phyloP scores from a whole-genome alignment of 2,888 invertebrate species.

The Actias luna region DNA sequence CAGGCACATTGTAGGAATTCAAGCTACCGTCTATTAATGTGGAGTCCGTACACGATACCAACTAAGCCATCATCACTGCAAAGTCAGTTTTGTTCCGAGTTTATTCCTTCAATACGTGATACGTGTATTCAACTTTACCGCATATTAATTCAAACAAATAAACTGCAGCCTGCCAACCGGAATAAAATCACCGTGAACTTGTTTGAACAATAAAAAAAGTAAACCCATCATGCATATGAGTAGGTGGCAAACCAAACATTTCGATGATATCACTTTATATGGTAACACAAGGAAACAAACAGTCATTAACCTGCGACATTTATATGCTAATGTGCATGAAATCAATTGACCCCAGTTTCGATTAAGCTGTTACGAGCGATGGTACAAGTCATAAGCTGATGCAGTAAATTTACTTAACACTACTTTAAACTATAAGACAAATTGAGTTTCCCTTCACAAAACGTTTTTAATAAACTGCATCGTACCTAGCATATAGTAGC shows the following conservation, averaged over 20 bases:
- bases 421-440: not conserved
- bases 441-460: too few relatives aligned
- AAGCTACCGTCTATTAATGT: too few relatives aligned
- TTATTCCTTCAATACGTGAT: too few relatives aligned
- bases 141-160: too few relatives aligned
- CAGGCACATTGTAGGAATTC: too few relatives aligned
- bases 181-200: not conserved
- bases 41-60: too few relatives aligned
- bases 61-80: too few relatives aligned
- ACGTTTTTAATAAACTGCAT: too few relatives aligned
- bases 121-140: too few relatives aligned
- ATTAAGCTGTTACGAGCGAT: constrained; percentile 22
- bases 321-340: constrained; percentile 23
- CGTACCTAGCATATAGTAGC: too few relatives aligned
- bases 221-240: not conserved
- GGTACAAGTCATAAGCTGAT: not conserved
- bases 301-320: constrained; percentile 17
- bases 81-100: too few relatives aligned
- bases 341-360: constrained; percentile 25
- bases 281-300: constrained; percentile 7
- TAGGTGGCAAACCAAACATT: not conserved
- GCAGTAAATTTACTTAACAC: not conserved
- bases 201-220: not conserved
- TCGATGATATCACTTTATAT: constrained; percentile 7
- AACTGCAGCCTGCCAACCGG: not conserved